Conservation (phyloP, 1,140 invertebrate genomes). For the Cotesia typhae region DNA sequence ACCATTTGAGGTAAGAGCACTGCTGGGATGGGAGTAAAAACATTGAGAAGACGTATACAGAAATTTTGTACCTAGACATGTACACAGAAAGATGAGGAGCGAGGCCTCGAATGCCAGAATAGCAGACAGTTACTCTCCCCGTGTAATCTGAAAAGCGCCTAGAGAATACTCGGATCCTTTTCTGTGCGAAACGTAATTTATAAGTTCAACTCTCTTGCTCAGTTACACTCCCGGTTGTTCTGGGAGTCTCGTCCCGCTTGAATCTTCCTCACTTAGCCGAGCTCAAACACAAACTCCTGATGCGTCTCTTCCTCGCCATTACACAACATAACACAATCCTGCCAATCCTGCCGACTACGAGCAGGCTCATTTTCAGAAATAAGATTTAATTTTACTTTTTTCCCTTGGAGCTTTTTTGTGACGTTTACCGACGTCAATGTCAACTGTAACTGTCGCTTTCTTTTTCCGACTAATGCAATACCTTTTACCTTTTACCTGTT, state of each 20-base stretch:
- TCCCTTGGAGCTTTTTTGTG: too few species aligned
- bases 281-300: background rate
- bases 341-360: too few species aligned
- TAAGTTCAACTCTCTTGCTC: slow-evolving; percentile 35
- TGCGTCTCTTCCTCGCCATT: background rate
- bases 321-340: too few species aligned
- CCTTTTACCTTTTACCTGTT: too few species aligned
- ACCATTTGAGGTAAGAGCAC: slow-evolving; percentile 15
- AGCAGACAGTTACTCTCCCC: slow-evolving; percentile 34
- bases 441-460: too few species aligned
- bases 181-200: slow-evolving; percentile 35
- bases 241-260: background rate
- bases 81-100: background rate
- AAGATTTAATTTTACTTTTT: too few species aligned
- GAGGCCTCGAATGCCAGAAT: slow-evolving; percentile 18
- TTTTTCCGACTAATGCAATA: too few species aligned
- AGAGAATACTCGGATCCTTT: slow-evolving; percentile 29
- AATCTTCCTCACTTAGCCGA: too few species aligned
- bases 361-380: too few species aligned
- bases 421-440: too few species aligned
- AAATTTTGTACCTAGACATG: too few species aligned
- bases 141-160: slow-evolving; percentile 37
- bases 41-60: background rate
- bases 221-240: slow-evolving; percentile 23
- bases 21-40: background rate